phyloP scores from a whole-genome alignment of 2,113 vertebrate genomes.

The Fregata magnificens region DNA sequence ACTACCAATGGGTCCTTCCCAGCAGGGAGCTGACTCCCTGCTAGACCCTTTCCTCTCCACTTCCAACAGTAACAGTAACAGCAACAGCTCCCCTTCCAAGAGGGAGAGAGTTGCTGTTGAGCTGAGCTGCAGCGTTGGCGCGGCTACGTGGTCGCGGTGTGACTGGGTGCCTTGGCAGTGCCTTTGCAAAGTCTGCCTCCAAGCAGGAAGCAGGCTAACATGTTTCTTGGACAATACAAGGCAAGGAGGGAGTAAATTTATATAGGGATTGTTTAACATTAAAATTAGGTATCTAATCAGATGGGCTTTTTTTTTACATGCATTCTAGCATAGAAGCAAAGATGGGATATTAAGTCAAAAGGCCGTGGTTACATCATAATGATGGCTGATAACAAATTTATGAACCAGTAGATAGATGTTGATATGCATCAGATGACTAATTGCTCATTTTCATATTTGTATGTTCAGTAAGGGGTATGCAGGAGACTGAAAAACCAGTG shows the following conservation, averaged over 20 bases:
- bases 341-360: neutral
- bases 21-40: neutral
- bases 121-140: rapidly evolving
- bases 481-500: neutral
- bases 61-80: neutral
- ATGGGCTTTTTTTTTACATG: neutral
- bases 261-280: neutral
- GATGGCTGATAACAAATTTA: neutral
- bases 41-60: neutral
- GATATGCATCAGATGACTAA: neutral
- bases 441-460: neutral
- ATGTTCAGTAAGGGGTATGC: neutral
- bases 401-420: neutral
- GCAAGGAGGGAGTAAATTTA: neutral
- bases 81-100: neutral
- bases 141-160: rapidly evolving
- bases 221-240: neutral
- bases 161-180: neutral
- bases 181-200: neutral
- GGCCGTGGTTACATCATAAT: neutral
- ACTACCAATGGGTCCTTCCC: neutral
- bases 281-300: neutral
- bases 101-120: neutral
- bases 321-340: neutral
- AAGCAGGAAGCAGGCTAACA: neutral